These are phyloP conservation scores for Lissocephala sabroskyi DNA, from an alignment of 2,888 invertebrate species.

Conservation along the genomic window DNA sequence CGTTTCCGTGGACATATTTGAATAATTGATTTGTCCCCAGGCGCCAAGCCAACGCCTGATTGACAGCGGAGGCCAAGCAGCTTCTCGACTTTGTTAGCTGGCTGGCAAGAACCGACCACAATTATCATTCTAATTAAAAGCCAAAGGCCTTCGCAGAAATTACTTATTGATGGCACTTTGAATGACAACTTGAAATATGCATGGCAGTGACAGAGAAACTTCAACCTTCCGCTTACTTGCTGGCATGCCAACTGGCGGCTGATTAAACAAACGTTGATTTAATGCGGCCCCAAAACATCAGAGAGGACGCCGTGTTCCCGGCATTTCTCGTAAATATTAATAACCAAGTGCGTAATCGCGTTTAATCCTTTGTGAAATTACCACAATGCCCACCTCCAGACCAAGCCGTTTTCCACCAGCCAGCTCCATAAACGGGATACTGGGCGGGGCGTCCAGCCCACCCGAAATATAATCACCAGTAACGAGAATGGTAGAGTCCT, in stretches of 20 bases:
- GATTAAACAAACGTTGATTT: too few relatives aligned
- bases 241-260: neutral
- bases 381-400: constrained; percentile 22
- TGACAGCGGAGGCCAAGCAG: too few relatives aligned
- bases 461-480: too few relatives aligned
- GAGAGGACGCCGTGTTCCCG: too few relatives aligned
- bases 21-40: constrained; percentile 36
- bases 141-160: constrained; percentile 16
- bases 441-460: too few relatives aligned
- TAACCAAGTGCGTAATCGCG: constrained; percentile 58
- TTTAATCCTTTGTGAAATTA: constrained; percentile 63
- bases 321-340: constrained; percentile 54
- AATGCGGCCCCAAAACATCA: too few relatives aligned
- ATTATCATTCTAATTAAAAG: constrained; percentile 29
- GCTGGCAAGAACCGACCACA: too few relatives aligned
- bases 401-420: too few relatives aligned
- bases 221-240: neutral
- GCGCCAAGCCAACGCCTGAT: neutral
- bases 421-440: too few relatives aligned
- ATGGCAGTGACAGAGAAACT: neutral
- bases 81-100: too few relatives aligned
- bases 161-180: constrained; percentile 38
- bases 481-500: neutral
- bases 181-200: constrained; percentile 16
- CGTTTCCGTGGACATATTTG: constrained; percentile 21